Evolutionary conservation across 1,140 invertebrate species (phyloP), one percentile per base, ranked within the genome.

Genomic region (Cydia splendana): DNA sequence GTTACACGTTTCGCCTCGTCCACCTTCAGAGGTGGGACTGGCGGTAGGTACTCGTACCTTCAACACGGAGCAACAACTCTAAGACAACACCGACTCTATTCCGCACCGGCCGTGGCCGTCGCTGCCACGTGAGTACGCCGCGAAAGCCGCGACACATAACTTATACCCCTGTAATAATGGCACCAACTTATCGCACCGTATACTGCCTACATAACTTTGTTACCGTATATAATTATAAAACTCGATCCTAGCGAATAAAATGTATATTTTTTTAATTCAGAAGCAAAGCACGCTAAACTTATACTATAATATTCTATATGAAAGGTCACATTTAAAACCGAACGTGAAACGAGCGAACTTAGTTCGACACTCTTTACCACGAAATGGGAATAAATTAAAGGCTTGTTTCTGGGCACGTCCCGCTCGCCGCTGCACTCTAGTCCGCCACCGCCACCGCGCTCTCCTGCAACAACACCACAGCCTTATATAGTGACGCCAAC

Each of bases 241-340:
- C 85, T 91, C 88, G 81, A 84, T 85, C 83, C 88, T 93, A 92
- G 87, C 85, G 87, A 91, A 91, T 91, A 91, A 89, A 91, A 87
- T 87, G 85, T 88, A 91, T 89, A 90, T 90, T 90, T 89, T 91
- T 90, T 91, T 93, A 91, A 89, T 89, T 90, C 86, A 90, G 85
- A 92, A 93, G 91, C 91, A 91, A 92, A 93, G 91, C 91, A 91
- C 90, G 84, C 90, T 92, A 91, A 93, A 91, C 91, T 93, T 93
- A 93, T 86, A 86, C 87, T 90, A 91, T 87, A 86, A 88, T 91
- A 86, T 87, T 87, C 88, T 88, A 90, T 89, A 89, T 83, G 83
- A 86, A 89, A 87, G 84, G 88, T 92, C 87, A 88, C 84, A 80
- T 86, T 84, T 84, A 81, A 86, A 89, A 91, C 85, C 82, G 83